These are phyloP conservation scores for Rhizoglyphus robini DNA, from an alignment of 1,140 invertebrate genomes.

Conservation along the genomic window DNA sequence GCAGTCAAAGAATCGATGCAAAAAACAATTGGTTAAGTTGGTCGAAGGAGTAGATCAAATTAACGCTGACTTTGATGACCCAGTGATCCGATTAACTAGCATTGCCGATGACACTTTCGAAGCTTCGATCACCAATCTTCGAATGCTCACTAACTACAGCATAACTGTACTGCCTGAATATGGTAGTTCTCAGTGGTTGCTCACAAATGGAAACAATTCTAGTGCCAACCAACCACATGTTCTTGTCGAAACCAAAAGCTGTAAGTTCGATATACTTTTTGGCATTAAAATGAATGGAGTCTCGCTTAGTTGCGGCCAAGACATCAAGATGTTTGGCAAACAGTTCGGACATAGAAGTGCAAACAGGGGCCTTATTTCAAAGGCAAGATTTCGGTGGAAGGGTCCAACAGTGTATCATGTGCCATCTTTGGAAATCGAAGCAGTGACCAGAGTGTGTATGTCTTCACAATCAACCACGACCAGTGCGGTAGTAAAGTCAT, in stretches of 20 bases:
- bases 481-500: conserved; percentile 59
- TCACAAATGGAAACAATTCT: conserved; percentile 18
- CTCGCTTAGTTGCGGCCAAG: conserved; percentile 59
- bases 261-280: no score
- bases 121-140: conserved; percentile 24
- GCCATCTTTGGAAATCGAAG: conserved; percentile 33
- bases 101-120: conserved; percentile 8
- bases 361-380: conserved; percentile 60
- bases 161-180: conserved; percentile 45
- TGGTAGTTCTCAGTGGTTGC: neutral
- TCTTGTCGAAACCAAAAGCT: conserved; percentile 58
- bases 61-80: conserved; percentile 8
- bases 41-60: neutral
- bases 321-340: conserved; percentile 57
- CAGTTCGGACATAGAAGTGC: conserved; percentile 59
- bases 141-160: conserved; percentile 60
- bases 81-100: neutral
- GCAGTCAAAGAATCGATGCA: conserved; percentile 19
- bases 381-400: conserved; percentile 54
- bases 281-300: no score
- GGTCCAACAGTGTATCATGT: conserved; percentile 27
- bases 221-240: conserved; percentile 33
- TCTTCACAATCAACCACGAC: conserved; percentile 53
- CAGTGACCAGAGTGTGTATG: conserved; percentile 52
- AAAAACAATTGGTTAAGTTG: conserved; percentile 19